These are phyloP conservation scores for Thaumetopoea pityocampa DNA, from an alignment of 1,140 invertebrate species.

Conservation along the genomic window DNA sequence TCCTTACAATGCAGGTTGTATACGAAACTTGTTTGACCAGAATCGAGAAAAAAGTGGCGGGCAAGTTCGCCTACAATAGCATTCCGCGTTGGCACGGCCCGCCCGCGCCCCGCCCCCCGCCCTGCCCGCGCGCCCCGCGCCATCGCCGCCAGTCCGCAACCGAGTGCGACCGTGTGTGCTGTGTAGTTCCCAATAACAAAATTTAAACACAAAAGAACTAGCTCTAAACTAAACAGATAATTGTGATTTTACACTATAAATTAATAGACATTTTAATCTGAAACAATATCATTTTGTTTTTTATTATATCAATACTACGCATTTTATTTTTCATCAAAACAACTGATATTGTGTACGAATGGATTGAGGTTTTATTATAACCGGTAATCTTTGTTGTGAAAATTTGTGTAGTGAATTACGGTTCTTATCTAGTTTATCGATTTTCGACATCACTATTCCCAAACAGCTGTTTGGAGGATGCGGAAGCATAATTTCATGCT, in stretches of 20 bases:
- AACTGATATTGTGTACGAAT: slow-evolving; percentile 24
- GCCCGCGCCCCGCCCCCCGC: slow-evolving; percentile 52
- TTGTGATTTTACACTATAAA: slow-evolving; percentile 15
- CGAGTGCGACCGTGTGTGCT: slow-evolving; percentile 48
- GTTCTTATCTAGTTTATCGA: slow-evolving; percentile 56
- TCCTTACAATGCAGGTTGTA: slow-evolving; percentile 74
- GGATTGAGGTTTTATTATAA: slow-evolving; percentile 32
- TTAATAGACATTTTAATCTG: too few relatives aligned
- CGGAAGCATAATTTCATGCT: slow-evolving; percentile 24
- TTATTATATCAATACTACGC: background rate
- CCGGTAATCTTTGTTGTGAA: slow-evolving; percentile 42
- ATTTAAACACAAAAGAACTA: slow-evolving; percentile 33
- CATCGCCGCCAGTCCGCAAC: slow-evolving; percentile 46
- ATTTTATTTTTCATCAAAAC: background rate
- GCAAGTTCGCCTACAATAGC: slow-evolving; percentile 72
- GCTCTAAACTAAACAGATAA: slow-evolving; percentile 36
- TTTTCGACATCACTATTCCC: slow-evolving; percentile 45
- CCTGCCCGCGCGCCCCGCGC: slow-evolving; percentile 44
- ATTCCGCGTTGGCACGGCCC: slow-evolving; percentile 47
- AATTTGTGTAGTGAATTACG: slow-evolving; percentile 40
- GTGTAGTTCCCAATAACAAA: slow-evolving; percentile 19
- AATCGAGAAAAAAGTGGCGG: slow-evolving; percentile 72
- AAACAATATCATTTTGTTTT: background rate
- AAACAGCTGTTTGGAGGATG: slow-evolving; percentile 65
- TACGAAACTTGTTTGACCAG: slow-evolving; percentile 74